phyloP scores from a whole-genome alignment of 1,140 invertebrate species.

The Lepidotrigona ventralis region DNA sequence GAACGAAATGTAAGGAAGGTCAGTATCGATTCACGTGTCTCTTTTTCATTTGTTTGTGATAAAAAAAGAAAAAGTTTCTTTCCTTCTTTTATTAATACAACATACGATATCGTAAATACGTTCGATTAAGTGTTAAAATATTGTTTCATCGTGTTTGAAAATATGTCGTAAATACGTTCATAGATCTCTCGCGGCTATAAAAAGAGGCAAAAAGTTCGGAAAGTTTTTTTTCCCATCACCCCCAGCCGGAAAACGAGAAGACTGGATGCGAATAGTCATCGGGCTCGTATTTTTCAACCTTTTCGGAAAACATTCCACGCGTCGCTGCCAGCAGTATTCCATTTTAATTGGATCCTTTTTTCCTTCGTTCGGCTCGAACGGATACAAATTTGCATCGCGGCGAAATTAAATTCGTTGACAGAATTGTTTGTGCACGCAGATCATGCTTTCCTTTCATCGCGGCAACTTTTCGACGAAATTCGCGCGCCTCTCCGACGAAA shows the following conservation, averaged over 20 bases:
- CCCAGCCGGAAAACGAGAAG: neutral
- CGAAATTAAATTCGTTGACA: slow-evolving; percentile 49
- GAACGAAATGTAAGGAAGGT: too few relatives aligned
- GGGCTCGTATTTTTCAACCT: slow-evolving; percentile 23
- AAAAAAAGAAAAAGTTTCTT: neutral
- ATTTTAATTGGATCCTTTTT: slow-evolving; percentile 43
- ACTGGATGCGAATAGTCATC: neutral
- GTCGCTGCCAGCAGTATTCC: slow-evolving; percentile 7
- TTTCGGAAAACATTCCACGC: slow-evolving; percentile 9
- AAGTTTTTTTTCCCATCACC: neutral
- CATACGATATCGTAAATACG: neutral
- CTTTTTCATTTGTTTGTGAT: neutral
- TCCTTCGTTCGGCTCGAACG: slow-evolving; percentile 20
- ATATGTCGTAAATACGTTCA: neutral
- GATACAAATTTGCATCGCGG: slow-evolving; percentile 46
- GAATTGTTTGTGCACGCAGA: slow-evolving; percentile 39
- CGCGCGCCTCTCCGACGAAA: slow-evolving; percentile 5
- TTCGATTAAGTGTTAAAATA: neutral
- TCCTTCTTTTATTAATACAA: neutral
- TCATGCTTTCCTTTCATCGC: slow-evolving; percentile 37
- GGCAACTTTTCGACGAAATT: slow-evolving; percentile 22
- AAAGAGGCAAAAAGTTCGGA: neutral
- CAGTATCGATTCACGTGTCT: neutral
- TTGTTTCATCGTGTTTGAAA: neutral
- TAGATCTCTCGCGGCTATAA: neutral